These are phyloP conservation scores for Hylia prasina DNA, from an alignment of 2,113 vertebrate genomes.

Conservation along the genomic window DNA sequence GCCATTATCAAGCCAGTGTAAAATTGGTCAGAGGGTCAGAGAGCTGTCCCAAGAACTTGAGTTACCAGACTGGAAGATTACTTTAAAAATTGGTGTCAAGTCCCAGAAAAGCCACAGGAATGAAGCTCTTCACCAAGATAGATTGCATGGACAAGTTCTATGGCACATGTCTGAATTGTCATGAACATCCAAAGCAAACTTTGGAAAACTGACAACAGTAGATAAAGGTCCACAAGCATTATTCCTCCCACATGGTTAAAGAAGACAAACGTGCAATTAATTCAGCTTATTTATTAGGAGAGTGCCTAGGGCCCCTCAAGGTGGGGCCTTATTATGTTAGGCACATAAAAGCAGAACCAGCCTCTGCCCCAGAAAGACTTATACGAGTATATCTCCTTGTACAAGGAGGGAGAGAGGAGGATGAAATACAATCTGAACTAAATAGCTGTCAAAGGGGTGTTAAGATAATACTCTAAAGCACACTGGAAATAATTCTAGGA, in stretches of 20 bases:
- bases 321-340: background rate
- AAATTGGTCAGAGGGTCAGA: background rate
- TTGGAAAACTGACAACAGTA: background rate
- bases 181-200: background rate
- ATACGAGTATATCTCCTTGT: background rate
- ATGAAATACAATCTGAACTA: background rate
- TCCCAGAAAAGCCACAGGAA: background rate
- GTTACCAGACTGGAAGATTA: background rate
- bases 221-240: background rate
- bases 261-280: background rate
- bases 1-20: background rate
- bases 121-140: background rate
- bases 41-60: background rate
- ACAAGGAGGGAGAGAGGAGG: background rate
- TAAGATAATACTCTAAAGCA: background rate
- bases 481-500: background rate
- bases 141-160: background rate
- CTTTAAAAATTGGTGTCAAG: background rate
- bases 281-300: constrained; percentile 7
- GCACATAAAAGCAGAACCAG: background rate
- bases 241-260: background rate
- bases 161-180: background rate
- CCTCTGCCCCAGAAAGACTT: background rate
- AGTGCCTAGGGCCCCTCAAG: background rate
- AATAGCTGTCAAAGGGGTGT: background rate